Conservation (phyloP, 2,113 vertebrate species). For the Malurus elegans region DNA sequence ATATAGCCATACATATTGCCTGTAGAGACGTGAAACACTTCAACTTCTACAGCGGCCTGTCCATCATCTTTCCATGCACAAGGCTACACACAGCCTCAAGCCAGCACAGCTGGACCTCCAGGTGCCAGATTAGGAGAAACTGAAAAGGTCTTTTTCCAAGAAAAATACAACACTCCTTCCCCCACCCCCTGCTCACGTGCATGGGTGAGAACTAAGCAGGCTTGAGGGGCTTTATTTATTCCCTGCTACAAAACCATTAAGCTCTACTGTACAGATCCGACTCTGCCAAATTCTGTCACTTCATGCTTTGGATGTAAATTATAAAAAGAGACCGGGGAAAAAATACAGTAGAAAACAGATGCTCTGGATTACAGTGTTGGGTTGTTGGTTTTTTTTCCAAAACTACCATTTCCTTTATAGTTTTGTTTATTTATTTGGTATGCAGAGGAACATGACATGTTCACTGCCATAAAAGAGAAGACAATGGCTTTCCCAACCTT, state of each 20-base stretch:
- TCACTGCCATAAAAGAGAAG: not conserved
- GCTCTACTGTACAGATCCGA: not conserved
- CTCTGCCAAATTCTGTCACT: conserved; percentile 49
- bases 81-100: conserved; percentile 41
- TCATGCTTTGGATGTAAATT: conserved; percentile 11
- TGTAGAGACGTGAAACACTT: not conserved
- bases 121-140: conserved; percentile 57
- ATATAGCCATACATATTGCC: not conserved
- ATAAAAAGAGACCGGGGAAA: not conserved
- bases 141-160: conserved; percentile 27
- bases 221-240: conserved; percentile 46
- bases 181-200: conserved; percentile 9
- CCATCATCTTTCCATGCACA: conserved; percentile 20
- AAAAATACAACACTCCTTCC: conserved; percentile 50
- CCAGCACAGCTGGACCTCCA: conserved; percentile 62
- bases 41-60: not conserved
- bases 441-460: not conserved
- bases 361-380: not conserved
- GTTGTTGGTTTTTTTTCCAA: not conserved
- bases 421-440: not conserved
- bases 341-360: conserved; percentile 42
- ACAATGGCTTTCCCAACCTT: not conserved
- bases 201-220: conserved; percentile 28
- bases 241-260: conserved; percentile 32
- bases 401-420: not conserved